Percentiles rank a stretch among this genome's conserved stretches.
Conservation (phyloP, 2,113 vertebrate genomes). For the Columba livia region DNA sequence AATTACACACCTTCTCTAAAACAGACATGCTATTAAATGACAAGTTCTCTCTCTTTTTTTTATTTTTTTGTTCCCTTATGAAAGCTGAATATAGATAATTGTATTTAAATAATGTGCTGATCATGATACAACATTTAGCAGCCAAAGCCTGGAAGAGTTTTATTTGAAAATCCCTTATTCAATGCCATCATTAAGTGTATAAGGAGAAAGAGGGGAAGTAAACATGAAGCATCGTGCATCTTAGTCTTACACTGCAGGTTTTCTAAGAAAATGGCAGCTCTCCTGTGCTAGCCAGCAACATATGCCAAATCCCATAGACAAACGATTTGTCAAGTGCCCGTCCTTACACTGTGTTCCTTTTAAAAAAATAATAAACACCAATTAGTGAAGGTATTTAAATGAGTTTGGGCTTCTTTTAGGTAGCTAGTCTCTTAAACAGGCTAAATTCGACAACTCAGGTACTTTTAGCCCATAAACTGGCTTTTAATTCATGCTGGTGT, state of each 20-base stretch:
- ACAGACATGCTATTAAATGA: slow-evolving; percentile 49
- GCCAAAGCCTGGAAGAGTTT: slow-evolving; percentile 25
- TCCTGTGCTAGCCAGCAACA: not conserved
- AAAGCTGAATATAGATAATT: slow-evolving; percentile 61
- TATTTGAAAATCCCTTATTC: slow-evolving; percentile 8
- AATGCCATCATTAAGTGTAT: not conserved
- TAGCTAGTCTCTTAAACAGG: not conserved
- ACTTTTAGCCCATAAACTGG: not conserved
- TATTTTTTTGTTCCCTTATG: slow-evolving; percentile 8
- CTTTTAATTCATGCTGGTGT: not conserved
- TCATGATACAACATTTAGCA: slow-evolving; percentile 43
- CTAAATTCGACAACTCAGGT: not conserved
- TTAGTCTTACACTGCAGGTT: not conserved
- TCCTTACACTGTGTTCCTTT: not conserved
- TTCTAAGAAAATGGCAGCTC: not conserved
- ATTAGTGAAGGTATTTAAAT: not conserved
- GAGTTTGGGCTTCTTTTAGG: not conserved
- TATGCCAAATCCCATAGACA: not conserved
- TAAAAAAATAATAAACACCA: not conserved
- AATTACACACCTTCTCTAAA: slow-evolving; percentile 51
- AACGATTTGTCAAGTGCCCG: rapidly evolving
- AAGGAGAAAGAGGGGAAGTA: not conserved
- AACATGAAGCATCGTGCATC: not conserved
- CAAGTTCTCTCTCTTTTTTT: not conserved
- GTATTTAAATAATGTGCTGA: slow-evolving; percentile 40